A percentile compares a stretch with the other conserved stretches of the same genome.
Conservation (phyloP, 2,888 invertebrate genomes). For the Nymphalis urticae region DNA sequence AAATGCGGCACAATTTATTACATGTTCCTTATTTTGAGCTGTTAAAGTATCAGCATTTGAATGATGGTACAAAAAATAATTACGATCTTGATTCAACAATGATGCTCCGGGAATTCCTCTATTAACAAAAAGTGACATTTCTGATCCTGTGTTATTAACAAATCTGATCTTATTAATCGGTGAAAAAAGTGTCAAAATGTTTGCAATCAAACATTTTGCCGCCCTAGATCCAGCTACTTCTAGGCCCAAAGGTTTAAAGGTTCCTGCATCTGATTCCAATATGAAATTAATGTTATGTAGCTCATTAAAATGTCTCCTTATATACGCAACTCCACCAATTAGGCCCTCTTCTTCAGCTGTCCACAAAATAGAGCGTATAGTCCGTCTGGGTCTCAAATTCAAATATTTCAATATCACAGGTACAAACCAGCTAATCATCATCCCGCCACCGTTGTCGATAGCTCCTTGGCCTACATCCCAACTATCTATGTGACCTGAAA, state of each 20-base stretch:
- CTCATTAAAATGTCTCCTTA: slow-evolving; percentile 78
- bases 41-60: slow-evolving; percentile 89
- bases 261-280: slow-evolving; percentile 92
- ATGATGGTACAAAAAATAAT: slow-evolving; percentile 89
- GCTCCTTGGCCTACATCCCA: slow-evolving; percentile 95
- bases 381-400: slow-evolving; percentile 85
- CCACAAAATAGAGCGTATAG: slow-evolving; percentile 89
- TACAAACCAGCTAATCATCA: slow-evolving; percentile 89
- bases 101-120: slow-evolving; percentile 87
- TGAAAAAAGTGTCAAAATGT: slow-evolving; percentile 82
- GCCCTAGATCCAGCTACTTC: slow-evolving; percentile 83
- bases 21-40: slow-evolving; percentile 84
- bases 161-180: slow-evolving; percentile 77
- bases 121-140: slow-evolving; percentile 83
- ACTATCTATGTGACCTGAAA: slow-evolving; percentile 92
- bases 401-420: slow-evolving; percentile 85
- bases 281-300: slow-evolving; percentile 86
- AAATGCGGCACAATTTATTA: slow-evolving; percentile 88
- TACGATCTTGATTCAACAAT: slow-evolving; percentile 85
- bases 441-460: slow-evolving; percentile 93
- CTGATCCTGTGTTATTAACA: slow-evolving; percentile 84
- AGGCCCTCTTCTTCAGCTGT: slow-evolving; percentile 89
- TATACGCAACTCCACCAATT: slow-evolving; percentile 85
- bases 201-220: slow-evolving; percentile 85
- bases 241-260: slow-evolving; percentile 88